phyloP scores from a whole-genome alignment of 92 coral and sea anemone species.

The Zoanthus sociatus region DNA sequence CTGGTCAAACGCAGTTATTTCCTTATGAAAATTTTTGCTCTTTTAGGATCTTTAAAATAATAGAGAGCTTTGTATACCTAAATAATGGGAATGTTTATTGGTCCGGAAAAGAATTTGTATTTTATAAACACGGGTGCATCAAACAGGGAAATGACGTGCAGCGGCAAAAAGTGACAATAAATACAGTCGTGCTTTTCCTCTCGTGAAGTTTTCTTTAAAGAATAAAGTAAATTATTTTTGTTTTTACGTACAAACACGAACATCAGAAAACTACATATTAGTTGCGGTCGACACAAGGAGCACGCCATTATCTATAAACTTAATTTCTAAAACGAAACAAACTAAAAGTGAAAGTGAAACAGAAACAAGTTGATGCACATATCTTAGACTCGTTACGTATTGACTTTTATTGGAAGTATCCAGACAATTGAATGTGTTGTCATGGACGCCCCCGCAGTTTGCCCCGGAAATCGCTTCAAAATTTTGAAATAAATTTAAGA shows the following conservation, averaged over 20 bases:
- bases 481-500: neutral
- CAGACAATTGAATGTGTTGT: conserved; percentile 1
- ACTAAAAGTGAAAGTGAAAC: neutral
- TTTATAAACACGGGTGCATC: neutral
- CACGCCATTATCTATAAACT: neutral
- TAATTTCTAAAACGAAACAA: neutral
- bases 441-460: conserved; percentile 42
- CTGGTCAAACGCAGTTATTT: no score
- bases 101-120: neutral
- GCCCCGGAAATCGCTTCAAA: neutral
- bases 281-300: neutral
- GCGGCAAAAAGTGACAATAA: neutral
- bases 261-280: neutral
- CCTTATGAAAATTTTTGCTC: no score
- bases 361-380: neutral
- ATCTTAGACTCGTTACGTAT: neutral
- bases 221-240: neutral
- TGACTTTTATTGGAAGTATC: neutral
- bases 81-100: no score
- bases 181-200: no score
- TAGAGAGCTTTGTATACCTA: no score
- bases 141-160: neutral
- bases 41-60: no score
- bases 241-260: neutral
- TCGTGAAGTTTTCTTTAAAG: no score